Evolutionary conservation across 1,140 invertebrate genomes (phyloP), one percentile per base, ranked within the genome.

Genomic region (Caenorhabditis tropicalis): DNA sequence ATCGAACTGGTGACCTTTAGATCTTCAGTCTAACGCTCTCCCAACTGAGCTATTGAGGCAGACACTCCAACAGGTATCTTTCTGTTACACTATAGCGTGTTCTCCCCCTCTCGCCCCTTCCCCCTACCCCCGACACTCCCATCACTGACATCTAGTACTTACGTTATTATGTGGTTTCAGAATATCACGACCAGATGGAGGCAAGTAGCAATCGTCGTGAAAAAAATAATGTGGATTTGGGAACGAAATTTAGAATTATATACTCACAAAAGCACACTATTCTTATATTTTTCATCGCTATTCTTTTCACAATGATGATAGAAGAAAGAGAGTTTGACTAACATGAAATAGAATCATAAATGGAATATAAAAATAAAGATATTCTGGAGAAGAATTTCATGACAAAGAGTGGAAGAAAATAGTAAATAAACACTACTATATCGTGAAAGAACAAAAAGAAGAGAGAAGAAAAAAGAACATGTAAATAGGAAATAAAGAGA

Each of bases 11-110:
- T 51, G 87, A 88, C 87, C 79, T 88, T 88, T 88, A 88, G 87
- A 88, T 88, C 88, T 88, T 89, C 88, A 89, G 88, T 89, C 88
- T 89, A 89, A 89, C 88, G 88, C 88, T 90, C 89, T 89, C 88
- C 88, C 89, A 87, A 89, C 88, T 89, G 88, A 89, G 89, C 88
- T 88, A 89, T 89, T 74, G 36, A 74, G 65, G 65, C 65, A 33
- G 29, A 65, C 31, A 65, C 58, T 33, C 10, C 29, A 3, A 65
- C 19, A 33, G 58, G 58, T 65, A 33, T 19, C 10, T 36, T 19
- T 7, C 36, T 19, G 6, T 6, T 65, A 74, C 65, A 74, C 36
- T 46, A 43, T 46, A 10, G 16, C 65, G 33, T 46, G 19, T 74
- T 74, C 36, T 74, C 65, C 43, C 58, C 15, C 58, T 10, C n/a